Evolutionary conservation across 2,113 vertebrate species (phyloP).

Genomic region (Gallinago jamesoni): DNA sequence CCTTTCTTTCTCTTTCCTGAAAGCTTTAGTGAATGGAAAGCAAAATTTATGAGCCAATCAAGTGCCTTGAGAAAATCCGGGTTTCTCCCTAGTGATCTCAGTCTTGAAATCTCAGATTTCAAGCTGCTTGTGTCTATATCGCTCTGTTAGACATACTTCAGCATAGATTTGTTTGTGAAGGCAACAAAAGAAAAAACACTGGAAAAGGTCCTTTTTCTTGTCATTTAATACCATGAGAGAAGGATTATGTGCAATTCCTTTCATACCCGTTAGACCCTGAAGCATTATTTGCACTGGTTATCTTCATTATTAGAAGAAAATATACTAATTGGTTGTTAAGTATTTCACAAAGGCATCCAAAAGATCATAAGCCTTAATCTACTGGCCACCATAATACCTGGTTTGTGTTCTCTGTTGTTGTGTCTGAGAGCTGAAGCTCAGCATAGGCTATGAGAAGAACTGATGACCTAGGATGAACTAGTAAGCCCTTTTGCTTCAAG

Average conservation of each 20-base stretch:
- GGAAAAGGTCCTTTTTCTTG: neutral
- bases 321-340: neutral
- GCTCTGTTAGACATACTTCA: neutral
- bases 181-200: neutral
- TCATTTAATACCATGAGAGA: neutral
- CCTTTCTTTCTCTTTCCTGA: conserved; percentile 70
- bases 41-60: conserved; percentile 49
- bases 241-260: neutral
- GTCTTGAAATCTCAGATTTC: conserved; percentile 34
- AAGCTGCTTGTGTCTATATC: conserved; percentile 11
- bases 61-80: conserved; percentile 36
- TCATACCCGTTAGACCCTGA: neutral
- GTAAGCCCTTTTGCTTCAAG: neutral
- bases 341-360: neutral
- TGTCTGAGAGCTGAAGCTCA: neutral
- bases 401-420: neutral
- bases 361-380: neutral
- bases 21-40: conserved; percentile 58
- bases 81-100: neutral
- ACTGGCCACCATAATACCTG: neutral
- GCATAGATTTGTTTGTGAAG: neutral
- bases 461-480: neutral
- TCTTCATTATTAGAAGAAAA: neutral
- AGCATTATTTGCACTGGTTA: neutral
- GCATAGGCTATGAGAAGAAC: neutral